Evolutionary conservation across 2,888 invertebrate genomes (phyloP), one percentile per base, ranked within the genome.

Genomic region (Epirrita christyi): DNA sequence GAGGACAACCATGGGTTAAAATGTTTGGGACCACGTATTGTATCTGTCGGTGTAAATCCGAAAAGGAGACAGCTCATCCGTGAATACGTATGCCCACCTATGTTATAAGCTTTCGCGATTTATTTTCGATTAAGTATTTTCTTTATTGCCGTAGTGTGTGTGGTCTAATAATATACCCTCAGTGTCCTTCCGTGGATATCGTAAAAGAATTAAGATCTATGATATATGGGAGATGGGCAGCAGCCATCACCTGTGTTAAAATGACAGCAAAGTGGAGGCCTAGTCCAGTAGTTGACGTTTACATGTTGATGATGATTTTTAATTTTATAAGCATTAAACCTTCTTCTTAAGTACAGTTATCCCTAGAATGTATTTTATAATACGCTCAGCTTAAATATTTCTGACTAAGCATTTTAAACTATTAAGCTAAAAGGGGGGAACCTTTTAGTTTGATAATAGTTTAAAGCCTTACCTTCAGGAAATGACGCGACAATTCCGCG

Each of bases 401-500:
- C 2, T 32, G 32, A 32, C 32, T 40, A 14, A 42, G n/a, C 27
- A 27, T 42, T 43, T 54, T 50, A 46, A 41, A 54, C 49, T 54
- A 49, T 59, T 49, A 49, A 28, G 44, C 41, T 58, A 46, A 58
- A 58, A 58, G 49, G 53, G 32, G 53, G 32, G n/a, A 21, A 37
- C 58, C 49, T 59, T 59, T 59, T 59, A 59, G 59, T 50, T 50
- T 40, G 38, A 49, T 55, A 55, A 49, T 55, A 55, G 56, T 56
- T 51, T 28, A 42, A 32, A 51, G 14, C n/a, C 49, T 29, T 15
- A 53, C 57, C 47, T 47, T 13, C 42, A 43, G 50, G 55, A 55
- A 59, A 55, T 59, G 54, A 59, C 42, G 55, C 28, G 42, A 9
- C 49, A 38, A 51, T 55, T 54, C 38, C 47, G 7, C 45, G 29